A percentile compares a stretch with the other conserved stretches of the same genome.
Evolutionary conservation across 1,140 invertebrate species (phyloP).

Genomic region (Tenebrio molitor): DNA sequence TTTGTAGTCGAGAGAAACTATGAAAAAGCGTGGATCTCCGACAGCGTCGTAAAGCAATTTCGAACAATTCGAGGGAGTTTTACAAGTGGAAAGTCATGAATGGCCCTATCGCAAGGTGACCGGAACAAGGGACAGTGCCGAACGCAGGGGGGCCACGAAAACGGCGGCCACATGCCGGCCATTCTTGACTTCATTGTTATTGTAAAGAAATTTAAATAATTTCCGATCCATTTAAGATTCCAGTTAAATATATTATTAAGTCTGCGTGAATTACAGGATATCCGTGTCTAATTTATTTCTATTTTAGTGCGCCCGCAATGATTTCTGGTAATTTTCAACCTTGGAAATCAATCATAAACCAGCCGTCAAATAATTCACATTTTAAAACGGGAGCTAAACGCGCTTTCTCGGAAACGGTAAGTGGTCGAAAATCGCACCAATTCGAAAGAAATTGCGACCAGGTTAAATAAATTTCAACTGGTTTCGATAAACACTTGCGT

Average conservation of each 20-base stretch:
- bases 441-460: not conserved
- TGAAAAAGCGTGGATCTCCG: conserved; percentile 9
- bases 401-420: not conserved
- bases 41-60: conserved; percentile 25
- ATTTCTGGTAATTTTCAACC: conserved; percentile 45
- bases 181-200: conserved; percentile 38
- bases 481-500: too few relatives aligned
- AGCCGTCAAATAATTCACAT: conserved; percentile 26
- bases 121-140: conserved; percentile 16
- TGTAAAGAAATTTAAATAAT: conserved; percentile 33
- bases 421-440: not conserved
- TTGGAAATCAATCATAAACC: conserved; percentile 41
- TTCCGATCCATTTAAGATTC: conserved; percentile 19
- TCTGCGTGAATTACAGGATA: conserved; percentile 33
- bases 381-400: conserved; percentile 10
- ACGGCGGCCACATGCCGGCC: too few relatives aligned
- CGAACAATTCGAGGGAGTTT: conserved; percentile 11
- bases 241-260: conserved; percentile 9
- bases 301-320: conserved; percentile 32
- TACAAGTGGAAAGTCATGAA: conserved; percentile 2
- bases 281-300: conserved; percentile 43
- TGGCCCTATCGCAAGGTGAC: not conserved
- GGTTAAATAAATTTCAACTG: too few relatives aligned
- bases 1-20: not conserved
- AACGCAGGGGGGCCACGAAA: too few relatives aligned